Evolutionary conservation across 1,140 invertebrate species (phyloP).

Genomic region (Mycetomoellerius zeteki): DNA sequence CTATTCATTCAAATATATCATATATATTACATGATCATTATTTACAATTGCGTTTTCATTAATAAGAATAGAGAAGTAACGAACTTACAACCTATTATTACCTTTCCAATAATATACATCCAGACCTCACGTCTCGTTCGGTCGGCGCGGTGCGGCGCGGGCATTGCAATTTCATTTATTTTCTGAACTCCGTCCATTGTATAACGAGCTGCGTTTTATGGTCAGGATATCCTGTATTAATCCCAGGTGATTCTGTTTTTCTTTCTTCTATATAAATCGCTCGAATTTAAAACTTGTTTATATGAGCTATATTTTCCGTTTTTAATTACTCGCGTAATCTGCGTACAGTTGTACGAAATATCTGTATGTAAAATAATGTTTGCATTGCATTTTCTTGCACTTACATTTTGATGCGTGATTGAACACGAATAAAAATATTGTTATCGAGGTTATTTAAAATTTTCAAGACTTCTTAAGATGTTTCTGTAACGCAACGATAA

Average conservation of each 20-base stretch:
- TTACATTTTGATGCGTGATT: background rate
- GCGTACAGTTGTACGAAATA: background rate
- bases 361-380: background rate
- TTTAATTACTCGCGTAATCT: conserved; percentile 34
- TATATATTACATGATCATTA: background rate
- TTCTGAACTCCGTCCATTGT: conserved; percentile 44
- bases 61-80: background rate
- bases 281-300: conserved; percentile 42
- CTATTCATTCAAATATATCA: background rate
- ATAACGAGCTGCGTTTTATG: conserved; percentile 41
- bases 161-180: conserved; percentile 59
- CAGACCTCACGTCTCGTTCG: conserved; percentile 38
- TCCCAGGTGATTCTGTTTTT: background rate
- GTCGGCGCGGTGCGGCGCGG: background rate
- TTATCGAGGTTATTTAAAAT: background rate
- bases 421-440: background rate
- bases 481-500: background rate
- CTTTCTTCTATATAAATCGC: conserved; percentile 4
- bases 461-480: background rate
- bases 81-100: conserved; percentile 34
- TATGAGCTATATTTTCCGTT: background rate
- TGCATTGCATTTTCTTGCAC: background rate
- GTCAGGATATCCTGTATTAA: conserved; percentile 44
- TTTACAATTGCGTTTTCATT: background rate
- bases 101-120: conserved; percentile 49